Evolutionary conservation across 2,797 vertebrate species (phyloP), one percentile per base, ranked within the genome.

Genomic region (Microctenopoma lineatum): DNA sequence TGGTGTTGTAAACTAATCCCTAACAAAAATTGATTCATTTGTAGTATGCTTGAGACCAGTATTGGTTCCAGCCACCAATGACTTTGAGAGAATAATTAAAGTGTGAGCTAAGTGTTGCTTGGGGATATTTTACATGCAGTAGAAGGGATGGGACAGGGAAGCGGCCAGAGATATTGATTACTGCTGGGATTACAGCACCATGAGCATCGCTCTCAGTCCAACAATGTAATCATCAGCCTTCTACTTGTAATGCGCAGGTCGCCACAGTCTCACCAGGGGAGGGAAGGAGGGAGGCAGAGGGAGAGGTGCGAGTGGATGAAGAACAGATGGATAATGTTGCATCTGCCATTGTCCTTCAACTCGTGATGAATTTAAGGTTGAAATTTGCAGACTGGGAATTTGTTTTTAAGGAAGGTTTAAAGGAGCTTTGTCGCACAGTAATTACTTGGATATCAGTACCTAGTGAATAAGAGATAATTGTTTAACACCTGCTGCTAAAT

Each of bases 41-140:
- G 79, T 71, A 75, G 69, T 76, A 61, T 29, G 64, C 75, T 59
- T 50, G 39, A 68, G 77, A 84, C 54, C 46, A 62, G 82, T 71
- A 67, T 79, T 75, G 82, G 77, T 81, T 86, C 65, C 67, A 74
- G 85, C 82, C 84, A 51, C 86, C 90, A 88, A 91, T 92, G 92
- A 93, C 89, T 93, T 93, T 89, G 86, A 87, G 83, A 90, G 88
- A 92, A 90, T 92, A 91, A 92, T 92, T 91, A 91, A 90, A 90
- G 86, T 79, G 75, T 73, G 83, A 76, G 64, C 76, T 84, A 93
- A 89, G 87, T 87, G 86, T 87, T 89, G 87, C 87, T 87, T 52
- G 59, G 85, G 87, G 90, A 90, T 91, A 92, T 92, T 93, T 93
- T 90, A 91, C 90, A 94, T 92, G 91, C 89, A 88, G 85, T 80